These are phyloP conservation scores for Pseudorhombus dupliciocellatus DNA, from an alignment of 2,113 vertebrate genomes.

Conservation along the genomic window DNA sequence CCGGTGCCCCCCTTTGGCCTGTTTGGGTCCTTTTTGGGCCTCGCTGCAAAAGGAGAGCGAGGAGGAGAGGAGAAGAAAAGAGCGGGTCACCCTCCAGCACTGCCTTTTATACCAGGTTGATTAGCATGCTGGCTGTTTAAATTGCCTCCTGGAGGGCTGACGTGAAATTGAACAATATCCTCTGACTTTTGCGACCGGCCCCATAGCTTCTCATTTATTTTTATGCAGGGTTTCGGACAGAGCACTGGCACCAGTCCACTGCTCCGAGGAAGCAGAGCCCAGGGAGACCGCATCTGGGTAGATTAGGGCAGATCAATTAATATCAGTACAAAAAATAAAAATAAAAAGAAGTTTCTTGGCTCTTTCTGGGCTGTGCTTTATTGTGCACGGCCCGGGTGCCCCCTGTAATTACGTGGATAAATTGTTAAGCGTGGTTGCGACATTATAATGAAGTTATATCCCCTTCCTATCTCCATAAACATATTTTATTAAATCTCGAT, in stretches of 20 bases:
- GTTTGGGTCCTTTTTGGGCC: slow-evolving; percentile 54
- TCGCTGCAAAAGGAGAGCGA: slow-evolving; percentile 44
- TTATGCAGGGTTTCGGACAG: slow-evolving; percentile 72
- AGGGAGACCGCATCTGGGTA: slow-evolving; percentile 59
- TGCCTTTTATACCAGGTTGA: slow-evolving; percentile 73
- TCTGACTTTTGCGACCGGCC: slow-evolving; percentile 71
- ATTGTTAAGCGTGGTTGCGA: slow-evolving; percentile 60
- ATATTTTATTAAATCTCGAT: slow-evolving; percentile 56
- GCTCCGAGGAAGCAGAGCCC: slow-evolving; percentile 57
- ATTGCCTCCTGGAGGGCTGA: slow-evolving; percentile 78
- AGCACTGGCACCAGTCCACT: slow-evolving; percentile 64
- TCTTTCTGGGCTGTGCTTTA: slow-evolving; percentile 58
- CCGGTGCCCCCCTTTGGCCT: slow-evolving; percentile 35
- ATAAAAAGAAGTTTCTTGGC: slow-evolving; percentile 45
- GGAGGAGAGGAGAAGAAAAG: slow-evolving; percentile 21
- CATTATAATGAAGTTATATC: slow-evolving; percentile 68
- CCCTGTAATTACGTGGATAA: slow-evolving; percentile 63
- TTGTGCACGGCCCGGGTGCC: slow-evolving; percentile 50
- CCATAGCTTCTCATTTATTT: slow-evolving; percentile 82
- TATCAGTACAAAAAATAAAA: slow-evolving; percentile 75
- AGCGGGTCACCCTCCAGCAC: slow-evolving; percentile 59
- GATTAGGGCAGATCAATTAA: slow-evolving; percentile 79
- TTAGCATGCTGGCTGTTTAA: slow-evolving; percentile 80
- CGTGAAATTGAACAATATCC: slow-evolving; percentile 81
- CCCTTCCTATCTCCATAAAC: slow-evolving; percentile 61